These are phyloP conservation scores for Himantopus leucocephalus DNA, from an alignment of 2,113 vertebrate genomes.

Conservation along the genomic window DNA sequence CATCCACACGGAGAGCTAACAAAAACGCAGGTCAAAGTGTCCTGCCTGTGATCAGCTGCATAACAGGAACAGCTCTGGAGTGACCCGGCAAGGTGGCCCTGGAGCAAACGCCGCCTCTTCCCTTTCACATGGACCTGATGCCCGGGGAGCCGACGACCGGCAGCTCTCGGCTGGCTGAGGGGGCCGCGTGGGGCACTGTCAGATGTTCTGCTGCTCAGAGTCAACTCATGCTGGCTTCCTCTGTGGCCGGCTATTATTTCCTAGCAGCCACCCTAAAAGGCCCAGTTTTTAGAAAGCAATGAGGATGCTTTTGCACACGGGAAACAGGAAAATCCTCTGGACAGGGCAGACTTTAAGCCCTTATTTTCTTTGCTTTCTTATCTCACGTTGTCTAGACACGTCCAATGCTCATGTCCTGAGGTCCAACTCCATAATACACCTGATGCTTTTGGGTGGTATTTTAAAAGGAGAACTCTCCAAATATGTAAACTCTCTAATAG, in stretches of 20 bases:
- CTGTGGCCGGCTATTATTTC: rapidly evolving
- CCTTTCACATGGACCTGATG: rapidly evolving
- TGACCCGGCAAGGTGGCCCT: rapidly evolving
- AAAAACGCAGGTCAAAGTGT: not conserved
- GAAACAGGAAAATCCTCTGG: not conserved
- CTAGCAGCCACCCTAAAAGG: not conserved
- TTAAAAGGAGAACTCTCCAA: not conserved
- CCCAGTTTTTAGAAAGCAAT: not conserved
- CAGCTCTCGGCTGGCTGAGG: not conserved
- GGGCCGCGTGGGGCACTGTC: rapidly evolving
- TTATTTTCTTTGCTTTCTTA: not conserved
- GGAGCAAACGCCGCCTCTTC: not conserved
- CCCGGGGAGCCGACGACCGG: rapidly evolving
- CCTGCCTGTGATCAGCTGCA: not conserved
- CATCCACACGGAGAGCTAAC: rapidly evolving
- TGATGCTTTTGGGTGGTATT: not conserved
- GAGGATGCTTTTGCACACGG: not conserved
- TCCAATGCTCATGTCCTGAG: not conserved
- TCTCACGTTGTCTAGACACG: not conserved
- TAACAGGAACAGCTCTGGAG: not conserved
- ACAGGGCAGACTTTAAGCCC: not conserved
- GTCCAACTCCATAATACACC: not conserved
- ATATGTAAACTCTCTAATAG: not conserved
- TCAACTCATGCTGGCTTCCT: not conserved
- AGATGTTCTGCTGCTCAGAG: not conserved